phyloP scores from a whole-genome alignment of 1,140 invertebrate genomes.

The Brachionus paranguensis region DNA sequence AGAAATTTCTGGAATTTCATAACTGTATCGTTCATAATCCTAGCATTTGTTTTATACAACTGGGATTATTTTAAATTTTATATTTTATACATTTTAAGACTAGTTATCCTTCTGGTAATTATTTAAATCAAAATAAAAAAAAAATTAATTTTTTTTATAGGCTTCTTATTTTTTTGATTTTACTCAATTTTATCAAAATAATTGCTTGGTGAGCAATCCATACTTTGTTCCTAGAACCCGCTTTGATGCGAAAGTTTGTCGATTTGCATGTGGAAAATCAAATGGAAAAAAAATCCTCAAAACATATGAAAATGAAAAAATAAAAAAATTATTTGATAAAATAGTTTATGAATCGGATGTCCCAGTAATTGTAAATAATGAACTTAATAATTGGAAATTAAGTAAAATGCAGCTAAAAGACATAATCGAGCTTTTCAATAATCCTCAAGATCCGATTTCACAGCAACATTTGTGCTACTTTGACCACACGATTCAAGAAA shows the following conservation, averaged over 20 bases:
- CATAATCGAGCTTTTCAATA: neutral
- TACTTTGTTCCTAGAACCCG: neutral
- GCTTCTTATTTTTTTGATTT: conserved; percentile 20
- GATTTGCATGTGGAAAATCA: conserved; percentile 26
- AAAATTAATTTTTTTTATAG: neutral
- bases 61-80: neutral
- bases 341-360: neutral
- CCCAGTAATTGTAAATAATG: neutral
- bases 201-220: conserved; percentile 8
- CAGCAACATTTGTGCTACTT: neutral
- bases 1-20: neutral
- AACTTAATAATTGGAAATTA: neutral
- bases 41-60: neutral
- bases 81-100: neutral
- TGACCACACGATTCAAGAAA: neutral
- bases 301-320: neutral
- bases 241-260: neutral
- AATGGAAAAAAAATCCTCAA: conserved; percentile 13
- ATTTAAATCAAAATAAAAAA: neutral
- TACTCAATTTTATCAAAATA: conserved; percentile 2
- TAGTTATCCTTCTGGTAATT: neutral
- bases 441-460: neutral
- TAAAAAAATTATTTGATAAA: neutral
- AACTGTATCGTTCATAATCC: neutral
- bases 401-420: neutral